A percentile compares a stretch with the other conserved stretches of the same genome.
These are phyloP conservation scores for Phragmatobia fuliginosa DNA, from an alignment of 2,888 invertebrate species.

Conservation along the genomic window DNA sequence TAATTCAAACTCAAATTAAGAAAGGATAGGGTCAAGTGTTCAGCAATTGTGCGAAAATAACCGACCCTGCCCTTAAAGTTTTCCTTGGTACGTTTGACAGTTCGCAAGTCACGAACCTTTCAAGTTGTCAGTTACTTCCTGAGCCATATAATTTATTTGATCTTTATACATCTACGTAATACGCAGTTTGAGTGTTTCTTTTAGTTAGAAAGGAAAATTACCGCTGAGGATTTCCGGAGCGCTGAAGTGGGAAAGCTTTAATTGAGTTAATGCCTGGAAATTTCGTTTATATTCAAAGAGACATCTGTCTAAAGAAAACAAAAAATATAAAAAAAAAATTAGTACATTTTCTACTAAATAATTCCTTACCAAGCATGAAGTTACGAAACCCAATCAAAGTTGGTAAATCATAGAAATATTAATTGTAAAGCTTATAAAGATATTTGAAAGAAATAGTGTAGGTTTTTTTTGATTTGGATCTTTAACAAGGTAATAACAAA, in stretches of 20 bases:
- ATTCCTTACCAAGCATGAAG: background rate
- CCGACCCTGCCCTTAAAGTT: slow-evolving; percentile 42
- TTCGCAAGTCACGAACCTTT: slow-evolving; percentile 32
- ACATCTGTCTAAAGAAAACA: background rate
- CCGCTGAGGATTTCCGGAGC: background rate
- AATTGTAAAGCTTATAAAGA: too few species aligned
- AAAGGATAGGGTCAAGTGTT: slow-evolving; percentile 29
- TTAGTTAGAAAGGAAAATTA: slow-evolving; percentile 15
- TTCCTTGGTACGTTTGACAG: slow-evolving; percentile 27
- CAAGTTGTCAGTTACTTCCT: slow-evolving; percentile 31
- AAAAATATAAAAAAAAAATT: background rate
- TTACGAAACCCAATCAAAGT: background rate
- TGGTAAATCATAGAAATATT: background rate
- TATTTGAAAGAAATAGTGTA: background rate
- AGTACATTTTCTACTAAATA: too few species aligned
- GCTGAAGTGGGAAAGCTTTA: background rate
- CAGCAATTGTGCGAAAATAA: slow-evolving; percentile 34
- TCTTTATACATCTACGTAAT: slow-evolving; percentile 32
- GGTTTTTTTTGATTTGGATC: too few species aligned
- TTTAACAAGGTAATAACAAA: too few species aligned
- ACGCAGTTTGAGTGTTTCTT: slow-evolving; percentile 18
- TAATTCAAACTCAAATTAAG: slow-evolving; percentile 30
- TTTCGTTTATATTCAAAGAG: background rate
- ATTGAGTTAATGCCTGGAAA: background rate
- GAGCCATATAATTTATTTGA: slow-evolving; percentile 36